Conservation (phyloP, 2,113 vertebrate species). For the Lycaon pictus region DNA sequence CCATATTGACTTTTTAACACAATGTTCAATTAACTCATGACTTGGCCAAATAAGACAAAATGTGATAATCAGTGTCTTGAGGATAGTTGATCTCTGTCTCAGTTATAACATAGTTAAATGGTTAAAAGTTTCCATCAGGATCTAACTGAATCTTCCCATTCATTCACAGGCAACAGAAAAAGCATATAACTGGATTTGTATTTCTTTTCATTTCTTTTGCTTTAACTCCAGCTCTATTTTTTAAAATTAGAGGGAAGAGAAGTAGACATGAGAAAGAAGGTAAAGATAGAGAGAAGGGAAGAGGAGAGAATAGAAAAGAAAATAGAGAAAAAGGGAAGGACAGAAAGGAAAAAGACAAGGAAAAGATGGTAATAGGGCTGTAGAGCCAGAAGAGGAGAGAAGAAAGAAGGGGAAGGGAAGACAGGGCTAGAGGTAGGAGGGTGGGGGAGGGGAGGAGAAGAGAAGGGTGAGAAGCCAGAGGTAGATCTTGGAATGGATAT, state of each 20-base stretch:
- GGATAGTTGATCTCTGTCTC: neutral
- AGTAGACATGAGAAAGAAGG: neutral
- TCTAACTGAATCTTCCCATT: neutral
- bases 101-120: neutral
- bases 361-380: no score
- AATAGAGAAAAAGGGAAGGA: neutral
- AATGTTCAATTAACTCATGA: slow-evolving; percentile 52
- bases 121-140: neutral
- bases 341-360: neutral
- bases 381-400: neutral
- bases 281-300: neutral
- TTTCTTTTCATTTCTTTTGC: neutral
- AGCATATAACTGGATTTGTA: neutral
- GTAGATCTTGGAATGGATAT: neutral
- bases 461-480: neutral
- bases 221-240: neutral
- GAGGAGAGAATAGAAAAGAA: neutral
- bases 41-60: slow-evolving; percentile 33
- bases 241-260: neutral
- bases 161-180: neutral
- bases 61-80: neutral
- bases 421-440: accelerated
- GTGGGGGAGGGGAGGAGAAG: no score
- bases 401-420: no score
- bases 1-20: slow-evolving; percentile 9